Evolutionary conservation across 1,140 invertebrate species (phyloP), one percentile per base, ranked within the genome.

Genomic region (Psix sp.): DNA sequence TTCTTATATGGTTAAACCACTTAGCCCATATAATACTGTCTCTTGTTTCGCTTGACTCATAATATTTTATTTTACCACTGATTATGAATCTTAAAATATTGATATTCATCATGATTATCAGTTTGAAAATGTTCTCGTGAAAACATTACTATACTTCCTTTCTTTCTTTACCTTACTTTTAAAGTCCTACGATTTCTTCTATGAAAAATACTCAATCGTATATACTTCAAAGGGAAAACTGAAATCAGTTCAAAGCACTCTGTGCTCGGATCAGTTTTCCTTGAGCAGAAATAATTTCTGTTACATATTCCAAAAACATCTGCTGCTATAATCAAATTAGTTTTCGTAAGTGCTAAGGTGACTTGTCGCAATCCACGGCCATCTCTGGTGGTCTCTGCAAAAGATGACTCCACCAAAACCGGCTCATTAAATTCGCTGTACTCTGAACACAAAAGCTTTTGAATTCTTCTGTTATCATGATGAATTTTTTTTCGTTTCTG

Each of bases 371-470:
- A 48, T 11, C 89, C 89, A 49, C 76, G 82, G 17, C 91, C 91
- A 31, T 89, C 83, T 56, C 89, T 85, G 3, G 88, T 90, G 0
- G 89, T 91, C 80, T 92, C 89, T 5, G 88, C 89, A 76, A 92
- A 92, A 2, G 89, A 88, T 43, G 89, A 91, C 77, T 91, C 90
- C 17, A 91, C 83, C 45, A 91, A 74, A 20, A 92, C 85, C 46
- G 80, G 84, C 20, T 91, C 90, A 24, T 88, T 84, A 38, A 90
- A 88, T 46, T 91, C 88, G 20, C 83, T 81, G 70, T 90, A 90
- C 75, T 91, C 90, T n/a, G 88, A 88, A 29, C 86, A 82, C 20
- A 91, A 72, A 15, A 92, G 77, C 75, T 88, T 90, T 75, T 88
- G 87, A 31, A 91, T 89, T 59, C 89, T 84, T 59, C 88, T 88